phyloP scores from a whole-genome alignment of 2,113 vertebrate species.

The Malurus melanocephalus region DNA sequence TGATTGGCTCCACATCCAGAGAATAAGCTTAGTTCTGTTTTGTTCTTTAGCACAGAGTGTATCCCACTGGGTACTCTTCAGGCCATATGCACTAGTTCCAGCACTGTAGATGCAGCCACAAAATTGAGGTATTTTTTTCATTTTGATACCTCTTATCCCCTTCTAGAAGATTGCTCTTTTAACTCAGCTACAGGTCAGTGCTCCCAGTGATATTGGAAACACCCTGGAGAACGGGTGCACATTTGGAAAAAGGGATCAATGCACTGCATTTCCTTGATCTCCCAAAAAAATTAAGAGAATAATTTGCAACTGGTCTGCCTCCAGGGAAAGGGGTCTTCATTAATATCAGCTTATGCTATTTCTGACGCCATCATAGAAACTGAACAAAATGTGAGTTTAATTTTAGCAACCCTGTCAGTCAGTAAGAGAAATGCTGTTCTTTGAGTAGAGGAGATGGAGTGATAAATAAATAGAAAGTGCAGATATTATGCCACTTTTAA shows the following conservation, averaged over 20 bases:
- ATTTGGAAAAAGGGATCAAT: not conserved
- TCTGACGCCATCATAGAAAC: not conserved
- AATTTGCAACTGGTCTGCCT: not conserved
- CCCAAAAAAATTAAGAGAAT: not conserved
- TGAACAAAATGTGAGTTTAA: not conserved
- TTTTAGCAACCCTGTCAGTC: not conserved
- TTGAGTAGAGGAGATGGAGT: not conserved
- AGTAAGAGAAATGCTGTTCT: not conserved
- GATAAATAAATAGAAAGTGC: not conserved
- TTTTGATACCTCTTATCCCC: not conserved
- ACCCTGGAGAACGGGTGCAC: rapidly evolving
- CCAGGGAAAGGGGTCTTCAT: not conserved
- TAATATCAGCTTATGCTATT: not conserved
- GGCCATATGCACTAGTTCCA: not conserved
- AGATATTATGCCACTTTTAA: not conserved
- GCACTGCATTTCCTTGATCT: not conserved
- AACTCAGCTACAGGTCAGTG: not conserved
- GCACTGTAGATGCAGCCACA: not conserved
- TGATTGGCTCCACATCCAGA: not conserved
- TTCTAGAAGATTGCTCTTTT: not conserved
- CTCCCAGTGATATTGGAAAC: not conserved
- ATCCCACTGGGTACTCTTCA: not conserved
- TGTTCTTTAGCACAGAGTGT: not conserved
- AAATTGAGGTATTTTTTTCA: not conserved
- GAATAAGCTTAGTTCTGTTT: not conserved